Evolutionary conservation across 2,113 vertebrate species (phyloP), one percentile per base, ranked within the genome.

Genomic region (Channa argus): DNA sequence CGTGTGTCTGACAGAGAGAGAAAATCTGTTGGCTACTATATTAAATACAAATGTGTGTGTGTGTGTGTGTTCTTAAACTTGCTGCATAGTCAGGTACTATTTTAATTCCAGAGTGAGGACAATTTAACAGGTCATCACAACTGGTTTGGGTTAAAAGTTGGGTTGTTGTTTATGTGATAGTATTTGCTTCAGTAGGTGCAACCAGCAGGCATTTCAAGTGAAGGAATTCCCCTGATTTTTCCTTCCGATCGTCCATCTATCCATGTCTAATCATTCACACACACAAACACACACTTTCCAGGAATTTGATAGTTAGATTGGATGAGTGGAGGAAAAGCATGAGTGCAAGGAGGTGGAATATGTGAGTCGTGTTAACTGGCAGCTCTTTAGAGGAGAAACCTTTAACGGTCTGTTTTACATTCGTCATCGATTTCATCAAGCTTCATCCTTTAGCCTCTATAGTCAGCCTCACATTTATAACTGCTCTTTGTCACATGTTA

Each of bases 211-310:
- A 4, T 64, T n/a, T 66, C 63, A 54, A 39, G 33, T 2, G 24
- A 51, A 83, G 71, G 73, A 89, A 87, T 83, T 73, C 77, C 63
- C 64, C 51, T 1, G 6, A 34, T 63, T 58, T 77, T 66, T 60
- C 74, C 73, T 61, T 76, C 68, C 45, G 45, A 15, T 59, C 66
- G 66, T 76, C 66, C 75, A 24, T 71, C 44, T 9, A 3, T 76
- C 77, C 83, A 45, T 82, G 74, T 80, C 83, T 75, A 82, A 85
- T 80, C 70, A 39, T 71, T 83, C 5, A 74, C 78, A 78, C 79
- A 50, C 71, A 11, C 62, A 59, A 56, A 24, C 65, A 58, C 50
- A 6, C 65, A 7, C 59, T 78, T 73, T 80, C 61, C 84, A 71
- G 69, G 81, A 83, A 63, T 64, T 50, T 45, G 76, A 43, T 63